These are phyloP conservation scores for Gallirallus australis DNA, from an alignment of 2,797 vertebrate species.

Conservation along the genomic window DNA sequence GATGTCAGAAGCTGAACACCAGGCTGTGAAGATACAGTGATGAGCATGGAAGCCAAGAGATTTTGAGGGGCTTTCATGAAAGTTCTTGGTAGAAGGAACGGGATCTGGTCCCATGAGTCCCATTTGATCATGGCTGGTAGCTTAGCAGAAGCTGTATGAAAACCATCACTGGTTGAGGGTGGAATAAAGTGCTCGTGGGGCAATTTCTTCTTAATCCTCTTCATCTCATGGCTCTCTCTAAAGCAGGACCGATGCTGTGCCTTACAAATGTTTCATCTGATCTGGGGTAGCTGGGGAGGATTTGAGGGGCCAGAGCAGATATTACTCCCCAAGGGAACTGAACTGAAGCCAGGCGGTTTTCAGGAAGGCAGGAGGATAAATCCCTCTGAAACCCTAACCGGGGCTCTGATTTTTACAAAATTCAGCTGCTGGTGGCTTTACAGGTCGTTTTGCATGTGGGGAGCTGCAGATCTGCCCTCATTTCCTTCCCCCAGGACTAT, in stretches of 20 bases:
- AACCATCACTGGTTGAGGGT: neutral
- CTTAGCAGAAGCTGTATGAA: neutral
- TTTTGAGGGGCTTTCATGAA: neutral
- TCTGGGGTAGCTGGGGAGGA: neutral
- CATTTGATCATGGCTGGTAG: rapidly evolving
- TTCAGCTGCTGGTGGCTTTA: neutral
- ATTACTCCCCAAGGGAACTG: neutral
- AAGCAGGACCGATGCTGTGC: neutral
- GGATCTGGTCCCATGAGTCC: neutral
- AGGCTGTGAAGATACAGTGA: neutral
- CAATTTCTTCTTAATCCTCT: neutral
- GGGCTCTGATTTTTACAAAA: neutral
- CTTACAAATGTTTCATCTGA: neutral
- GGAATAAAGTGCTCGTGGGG: neutral
- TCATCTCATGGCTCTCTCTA: neutral
- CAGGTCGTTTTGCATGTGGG: neutral
- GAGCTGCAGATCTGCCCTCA: neutral
- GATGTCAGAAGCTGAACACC: neutral
- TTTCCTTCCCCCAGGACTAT: neutral
- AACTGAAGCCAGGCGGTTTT: neutral
- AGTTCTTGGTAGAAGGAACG: neutral
- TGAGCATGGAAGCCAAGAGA: neutral
- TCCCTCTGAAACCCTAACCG: neutral
- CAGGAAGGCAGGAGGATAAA: neutral
- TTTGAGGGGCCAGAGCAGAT: neutral